A percentile compares a stretch with the other conserved stretches of the same genome.
These are phyloP conservation scores for Cyrtorhinus lividipennis DNA, from an alignment of 1,140 invertebrate genomes.

Conservation along the genomic window DNA sequence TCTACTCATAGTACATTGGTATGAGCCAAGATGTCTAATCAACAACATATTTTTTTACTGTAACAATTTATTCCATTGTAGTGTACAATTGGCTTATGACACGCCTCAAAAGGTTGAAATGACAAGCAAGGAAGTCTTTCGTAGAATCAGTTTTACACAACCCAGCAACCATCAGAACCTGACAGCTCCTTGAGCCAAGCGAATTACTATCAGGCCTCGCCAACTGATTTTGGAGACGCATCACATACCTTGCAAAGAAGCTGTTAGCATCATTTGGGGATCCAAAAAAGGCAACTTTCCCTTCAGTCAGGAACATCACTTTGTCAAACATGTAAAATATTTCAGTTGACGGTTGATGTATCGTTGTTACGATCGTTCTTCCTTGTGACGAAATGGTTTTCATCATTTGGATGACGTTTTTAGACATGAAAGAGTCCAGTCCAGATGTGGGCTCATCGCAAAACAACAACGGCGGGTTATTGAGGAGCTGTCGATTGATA, in stretches of 20 bases:
- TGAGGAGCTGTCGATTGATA: slow-evolving; percentile 43
- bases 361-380: slow-evolving; percentile 85
- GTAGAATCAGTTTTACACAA: too few species aligned
- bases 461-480: slow-evolving; percentile 86
- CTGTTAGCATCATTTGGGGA: slow-evolving; percentile 55
- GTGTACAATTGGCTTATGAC: too few species aligned
- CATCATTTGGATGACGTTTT: slow-evolving; percentile 74
- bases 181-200: too few species aligned
- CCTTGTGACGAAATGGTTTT: slow-evolving; percentile 63
- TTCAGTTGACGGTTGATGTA: slow-evolving; percentile 93
- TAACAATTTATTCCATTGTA: too few species aligned
- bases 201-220: too few species aligned
- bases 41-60: too few species aligned
- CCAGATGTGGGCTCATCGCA: slow-evolving; percentile 95
- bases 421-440: slow-evolving; percentile 70
- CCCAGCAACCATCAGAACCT: too few species aligned
- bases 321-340: slow-evolving; percentile 85
- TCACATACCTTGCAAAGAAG: slow-evolving; percentile 66
- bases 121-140: too few species aligned
- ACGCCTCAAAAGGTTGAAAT: too few species aligned
- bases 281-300: slow-evolving; percentile 79
- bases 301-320: slow-evolving; percentile 80
- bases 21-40: too few species aligned
- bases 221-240: too few species aligned
- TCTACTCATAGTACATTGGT: too few species aligned